Conservation (phyloP, 2,888 invertebrate genomes). For the Limnephilus auricula region DNA sequence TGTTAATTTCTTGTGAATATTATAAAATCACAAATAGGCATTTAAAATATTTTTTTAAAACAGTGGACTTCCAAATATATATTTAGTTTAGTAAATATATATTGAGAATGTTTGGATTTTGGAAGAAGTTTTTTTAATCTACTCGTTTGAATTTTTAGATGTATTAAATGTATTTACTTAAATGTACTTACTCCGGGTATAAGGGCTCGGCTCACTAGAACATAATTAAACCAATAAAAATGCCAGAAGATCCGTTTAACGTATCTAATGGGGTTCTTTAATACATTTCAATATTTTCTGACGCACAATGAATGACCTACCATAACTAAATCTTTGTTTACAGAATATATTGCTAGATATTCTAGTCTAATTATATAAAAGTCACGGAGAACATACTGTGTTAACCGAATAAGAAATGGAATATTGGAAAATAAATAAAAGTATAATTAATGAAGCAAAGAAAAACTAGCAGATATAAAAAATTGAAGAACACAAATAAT, state of each 20-base stretch:
- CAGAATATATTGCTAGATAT: no score
- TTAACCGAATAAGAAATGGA: background rate
- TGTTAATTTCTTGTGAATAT: background rate
- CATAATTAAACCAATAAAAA: conserved; percentile 17
- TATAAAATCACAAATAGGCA: background rate
- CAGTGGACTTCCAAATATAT: background rate
- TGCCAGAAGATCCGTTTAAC: background rate
- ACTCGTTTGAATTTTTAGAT: background rate
- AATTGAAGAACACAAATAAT: background rate
- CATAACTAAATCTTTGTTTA: background rate
- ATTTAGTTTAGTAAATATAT: no score
- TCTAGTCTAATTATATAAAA: background rate
- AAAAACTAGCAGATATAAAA: background rate
- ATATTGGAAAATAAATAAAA: background rate
- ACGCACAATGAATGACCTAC: background rate
- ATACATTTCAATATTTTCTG: background rate
- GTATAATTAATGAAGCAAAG: background rate
- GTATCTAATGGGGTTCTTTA: background rate
- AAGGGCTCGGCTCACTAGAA: background rate
- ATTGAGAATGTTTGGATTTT: background rate
- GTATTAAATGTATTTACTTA: background rate
- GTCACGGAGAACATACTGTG: background rate
- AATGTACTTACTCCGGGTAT: background rate
- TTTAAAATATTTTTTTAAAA: background rate
- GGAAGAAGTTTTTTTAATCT: background rate